phyloP scores from a whole-genome alignment of 2,888 invertebrate species.

The Willowsia nigromaculata region DNA sequence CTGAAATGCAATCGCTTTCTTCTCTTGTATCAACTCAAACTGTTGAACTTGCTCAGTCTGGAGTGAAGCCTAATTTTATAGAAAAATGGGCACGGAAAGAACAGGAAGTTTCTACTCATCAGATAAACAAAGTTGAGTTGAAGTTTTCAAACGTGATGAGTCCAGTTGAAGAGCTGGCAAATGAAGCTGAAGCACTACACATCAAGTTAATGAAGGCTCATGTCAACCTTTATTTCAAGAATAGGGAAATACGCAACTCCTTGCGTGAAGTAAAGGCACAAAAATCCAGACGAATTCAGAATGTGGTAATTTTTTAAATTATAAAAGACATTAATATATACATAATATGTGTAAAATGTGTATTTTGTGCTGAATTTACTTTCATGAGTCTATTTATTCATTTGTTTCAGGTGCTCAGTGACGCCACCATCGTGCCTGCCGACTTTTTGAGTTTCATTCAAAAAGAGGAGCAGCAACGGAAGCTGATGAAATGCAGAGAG shows the following conservation, averaged over 20 bases:
- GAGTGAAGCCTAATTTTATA: conserved; percentile 15
- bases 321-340: background rate
- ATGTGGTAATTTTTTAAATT: conserved; percentile 17
- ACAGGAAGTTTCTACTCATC: conserved; percentile 1
- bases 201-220: conserved; percentile 49
- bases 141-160: conserved; percentile 63
- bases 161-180: conserved; percentile 50
- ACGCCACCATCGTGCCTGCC: background rate
- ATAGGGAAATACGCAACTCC: background rate
- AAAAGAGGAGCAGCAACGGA: conserved; percentile 23
- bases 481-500: conserved; percentile 48
- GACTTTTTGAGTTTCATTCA: conserved; percentile 29
- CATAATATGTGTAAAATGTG: too few relatives aligned
- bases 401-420: conserved; percentile 35
- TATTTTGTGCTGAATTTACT: background rate
- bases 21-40: conserved; percentile 31
- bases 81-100: conserved; percentile 48
- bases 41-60: conserved; percentile 22
- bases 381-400: background rate
- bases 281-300: background rate
- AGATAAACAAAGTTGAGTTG: background rate
- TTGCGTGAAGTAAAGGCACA: background rate
- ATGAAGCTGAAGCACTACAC: conserved; percentile 48
- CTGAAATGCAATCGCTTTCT: conserved; percentile 14
- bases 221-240: conserved; percentile 30